Conservation (phyloP, 1,140 invertebrate genomes). For the Aphelenchoides besseyi region DNA sequence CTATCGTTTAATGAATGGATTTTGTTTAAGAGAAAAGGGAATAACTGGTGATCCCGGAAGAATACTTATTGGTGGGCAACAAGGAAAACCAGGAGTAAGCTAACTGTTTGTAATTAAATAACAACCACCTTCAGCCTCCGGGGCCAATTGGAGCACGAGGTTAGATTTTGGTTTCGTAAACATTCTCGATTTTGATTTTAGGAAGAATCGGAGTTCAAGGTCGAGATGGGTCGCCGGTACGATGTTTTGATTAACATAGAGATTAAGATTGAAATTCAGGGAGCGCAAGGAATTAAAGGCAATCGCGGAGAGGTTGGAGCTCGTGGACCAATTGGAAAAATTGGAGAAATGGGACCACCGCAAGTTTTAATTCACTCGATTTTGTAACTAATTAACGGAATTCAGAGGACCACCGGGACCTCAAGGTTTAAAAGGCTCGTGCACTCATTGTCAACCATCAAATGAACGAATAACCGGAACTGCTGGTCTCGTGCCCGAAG, state of each 20-base stretch:
- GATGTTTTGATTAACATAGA: too few relatives aligned
- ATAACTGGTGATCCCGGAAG: background rate
- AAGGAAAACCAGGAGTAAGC: background rate
- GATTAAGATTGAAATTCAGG: too few relatives aligned
- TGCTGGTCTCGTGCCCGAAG: background rate
- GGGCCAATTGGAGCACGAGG: too few relatives aligned
- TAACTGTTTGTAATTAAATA: too few relatives aligned
- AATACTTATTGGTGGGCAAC: background rate
- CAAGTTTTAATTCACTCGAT: background rate
- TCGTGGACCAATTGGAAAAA: background rate
- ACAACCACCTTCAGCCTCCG: too few relatives aligned
- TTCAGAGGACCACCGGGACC: background rate
- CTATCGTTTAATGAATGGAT: too few relatives aligned
- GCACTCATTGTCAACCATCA: background rate
- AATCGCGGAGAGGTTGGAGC: background rate
- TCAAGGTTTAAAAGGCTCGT: background rate
- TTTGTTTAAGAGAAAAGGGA: background rate
- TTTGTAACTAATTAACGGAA: background rate
- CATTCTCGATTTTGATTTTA: too few relatives aligned
- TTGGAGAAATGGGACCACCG: background rate
- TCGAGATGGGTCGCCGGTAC: too few relatives aligned
- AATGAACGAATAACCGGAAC: background rate
- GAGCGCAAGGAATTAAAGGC: too few relatives aligned
- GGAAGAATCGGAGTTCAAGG: too few relatives aligned
- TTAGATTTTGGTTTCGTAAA: too few relatives aligned